Conservation (phyloP, 2,797 vertebrate species). For the Clarias fuscus region DNA sequence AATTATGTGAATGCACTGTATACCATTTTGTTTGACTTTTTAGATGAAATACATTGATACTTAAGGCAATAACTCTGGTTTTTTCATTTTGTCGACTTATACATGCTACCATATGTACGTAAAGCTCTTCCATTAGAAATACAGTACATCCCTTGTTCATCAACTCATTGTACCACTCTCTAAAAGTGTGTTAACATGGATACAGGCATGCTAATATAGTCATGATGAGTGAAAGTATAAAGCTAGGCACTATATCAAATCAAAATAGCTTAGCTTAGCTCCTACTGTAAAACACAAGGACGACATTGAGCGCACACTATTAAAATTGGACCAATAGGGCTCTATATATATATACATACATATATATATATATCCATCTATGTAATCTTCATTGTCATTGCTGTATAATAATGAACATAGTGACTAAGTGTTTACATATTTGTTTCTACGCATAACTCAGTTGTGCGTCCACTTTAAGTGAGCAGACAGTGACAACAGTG, state of each 20-base stretch:
- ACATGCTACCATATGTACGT: constrained; percentile 3
- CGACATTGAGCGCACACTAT: constrained; percentile 41
- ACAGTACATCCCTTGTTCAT: constrained; percentile 25
- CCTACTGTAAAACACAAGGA: constrained; percentile 32
- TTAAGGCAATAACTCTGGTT: constrained; percentile 75
- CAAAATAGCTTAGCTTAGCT: constrained; percentile 34
- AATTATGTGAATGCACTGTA: constrained; percentile 57
- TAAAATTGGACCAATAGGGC: constrained; percentile 62
- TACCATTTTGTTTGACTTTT: constrained; percentile 59
- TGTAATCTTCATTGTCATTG: constrained; percentile 49
- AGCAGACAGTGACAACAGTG: constrained; percentile 81
- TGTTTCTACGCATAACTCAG: constrained; percentile 64
- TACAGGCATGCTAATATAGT: constrained; percentile 24
- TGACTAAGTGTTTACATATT: constrained; percentile 54
- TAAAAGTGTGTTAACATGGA: constrained; percentile 30
- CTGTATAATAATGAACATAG: constrained; percentile 56
- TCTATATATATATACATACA: constrained; percentile 41
- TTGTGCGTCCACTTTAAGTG: constrained; percentile 70
- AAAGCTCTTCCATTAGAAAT: constrained; percentile 31
- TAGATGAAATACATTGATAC: constrained; percentile 67
- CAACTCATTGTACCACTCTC: constrained; percentile 23
- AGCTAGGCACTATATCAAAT: constrained; percentile 33
- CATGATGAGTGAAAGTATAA: constrained; percentile 6
- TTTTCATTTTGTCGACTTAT: constrained; percentile 37
- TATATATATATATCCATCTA: constrained; percentile 49